Conservation (phyloP, 2,797 vertebrate species). For the Myotis findleyi region DNA sequence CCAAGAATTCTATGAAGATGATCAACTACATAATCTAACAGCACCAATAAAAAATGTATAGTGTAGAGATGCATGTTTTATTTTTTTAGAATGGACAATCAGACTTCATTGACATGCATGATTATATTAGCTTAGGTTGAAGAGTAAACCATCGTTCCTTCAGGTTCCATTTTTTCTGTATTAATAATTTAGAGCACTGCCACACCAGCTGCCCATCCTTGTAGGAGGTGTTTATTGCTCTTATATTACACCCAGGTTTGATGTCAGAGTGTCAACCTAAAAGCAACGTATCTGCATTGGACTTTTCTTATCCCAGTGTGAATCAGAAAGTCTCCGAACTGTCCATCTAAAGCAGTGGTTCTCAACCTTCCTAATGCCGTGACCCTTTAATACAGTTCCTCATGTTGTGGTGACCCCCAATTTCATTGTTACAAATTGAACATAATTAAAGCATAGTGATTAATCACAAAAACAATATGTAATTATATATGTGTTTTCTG, state of each 20-base stretch:
- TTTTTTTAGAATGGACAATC: not conserved
- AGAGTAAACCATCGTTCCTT: not conserved
- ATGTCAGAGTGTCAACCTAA: not conserved
- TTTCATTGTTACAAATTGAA: too few species aligned
- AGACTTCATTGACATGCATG: not conserved
- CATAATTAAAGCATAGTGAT: too few species aligned
- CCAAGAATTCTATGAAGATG: not conserved
- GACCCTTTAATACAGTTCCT: too few species aligned
- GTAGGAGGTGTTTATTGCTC: not conserved
- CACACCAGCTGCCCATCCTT: not conserved
- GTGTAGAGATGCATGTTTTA: not conserved
- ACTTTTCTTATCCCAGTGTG: not conserved
- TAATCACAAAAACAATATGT: too few species aligned
- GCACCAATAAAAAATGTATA: not conserved
- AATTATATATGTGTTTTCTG: too few species aligned
- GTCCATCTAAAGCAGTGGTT: too few species aligned
- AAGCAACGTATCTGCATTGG: not conserved
- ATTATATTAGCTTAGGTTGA: not conserved
- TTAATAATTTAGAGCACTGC: not conserved
- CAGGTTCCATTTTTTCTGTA: not conserved
- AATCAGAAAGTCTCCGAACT: not conserved
- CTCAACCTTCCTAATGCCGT: too few species aligned
- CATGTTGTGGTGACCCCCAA: too few species aligned
- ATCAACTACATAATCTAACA: not conserved
- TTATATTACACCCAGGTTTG: not conserved